Percentiles rank a stretch among this genome's conserved stretches.
Conservation (phyloP, 2,113 vertebrate genomes). For the Connochaetes taurinus region DNA sequence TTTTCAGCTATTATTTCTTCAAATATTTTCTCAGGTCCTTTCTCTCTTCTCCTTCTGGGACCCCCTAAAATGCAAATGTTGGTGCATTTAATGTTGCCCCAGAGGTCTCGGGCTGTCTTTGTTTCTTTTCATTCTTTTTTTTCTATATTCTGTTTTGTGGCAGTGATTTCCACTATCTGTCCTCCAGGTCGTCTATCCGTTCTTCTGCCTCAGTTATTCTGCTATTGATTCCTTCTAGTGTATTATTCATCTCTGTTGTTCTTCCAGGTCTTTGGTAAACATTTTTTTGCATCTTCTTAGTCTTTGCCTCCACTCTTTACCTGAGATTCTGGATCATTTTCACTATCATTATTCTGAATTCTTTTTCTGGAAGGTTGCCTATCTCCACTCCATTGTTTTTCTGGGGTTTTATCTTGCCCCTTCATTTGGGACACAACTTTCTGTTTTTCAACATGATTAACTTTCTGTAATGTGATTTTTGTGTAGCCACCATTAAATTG, state of each 20-base stretch:
- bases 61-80: not conserved
- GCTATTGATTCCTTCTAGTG: not conserved
- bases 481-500: not conserved
- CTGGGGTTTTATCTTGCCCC: not conserved
- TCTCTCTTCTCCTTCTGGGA: not conserved
- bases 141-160: not conserved
- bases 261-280: not conserved
- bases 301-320: not conserved
- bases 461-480: not conserved
- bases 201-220: not conserved
- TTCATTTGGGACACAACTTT: not conserved
- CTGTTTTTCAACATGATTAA: not conserved
- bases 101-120: not conserved
- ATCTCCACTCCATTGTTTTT: not conserved
- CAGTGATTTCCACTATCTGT: not conserved
- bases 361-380: not conserved
- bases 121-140: not conserved
- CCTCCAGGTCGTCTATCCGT: rapidly evolving
- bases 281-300: not conserved
- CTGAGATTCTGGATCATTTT: not conserved
- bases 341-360: not conserved
- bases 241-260: not conserved
- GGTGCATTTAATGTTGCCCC: not conserved
- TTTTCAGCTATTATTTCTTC: not conserved
- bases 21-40: not conserved